These are phyloP conservation scores for Pristionchus maxplancki DNA, from an alignment of 2,888 invertebrate species.

Conservation along the genomic window DNA sequence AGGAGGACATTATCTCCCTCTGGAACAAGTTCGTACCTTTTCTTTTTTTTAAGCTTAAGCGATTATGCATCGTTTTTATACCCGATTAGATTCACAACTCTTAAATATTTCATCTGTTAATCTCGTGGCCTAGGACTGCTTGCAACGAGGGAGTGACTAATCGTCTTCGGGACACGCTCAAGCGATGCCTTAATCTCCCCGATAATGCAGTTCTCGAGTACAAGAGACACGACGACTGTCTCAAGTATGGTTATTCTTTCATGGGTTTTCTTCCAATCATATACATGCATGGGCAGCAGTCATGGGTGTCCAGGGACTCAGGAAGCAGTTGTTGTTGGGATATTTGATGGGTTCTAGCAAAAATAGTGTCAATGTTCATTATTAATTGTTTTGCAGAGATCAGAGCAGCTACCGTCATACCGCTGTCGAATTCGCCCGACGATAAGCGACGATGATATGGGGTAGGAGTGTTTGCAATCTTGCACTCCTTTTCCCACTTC, in stretches of 20 bases:
- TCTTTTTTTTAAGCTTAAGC: not conserved
- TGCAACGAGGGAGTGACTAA: conserved; percentile 90
- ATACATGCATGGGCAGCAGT: no score
- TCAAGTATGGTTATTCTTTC: conserved; percentile 82
- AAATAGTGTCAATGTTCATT: no score
- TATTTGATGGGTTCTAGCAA: no score
- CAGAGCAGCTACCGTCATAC: conserved; percentile 80
- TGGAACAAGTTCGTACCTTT: conserved; percentile 61
- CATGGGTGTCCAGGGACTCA: no score
- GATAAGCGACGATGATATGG: conserved; percentile 2
- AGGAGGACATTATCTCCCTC: conserved; percentile 80
- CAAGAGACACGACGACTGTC: conserved; percentile 83
- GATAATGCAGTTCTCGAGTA: conserved; percentile 94
- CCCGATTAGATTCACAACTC: no score
- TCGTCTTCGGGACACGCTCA: conserved; percentile 93
- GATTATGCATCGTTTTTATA: no score
- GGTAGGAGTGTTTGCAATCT: not conserved
- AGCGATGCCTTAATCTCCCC: conserved; percentile 94
- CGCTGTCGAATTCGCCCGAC: conserved; percentile 58
- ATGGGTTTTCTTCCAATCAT: no score
- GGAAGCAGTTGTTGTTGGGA: no score
- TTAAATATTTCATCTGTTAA: no score
- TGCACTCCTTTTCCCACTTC: not conserved
- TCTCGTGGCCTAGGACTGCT: conserved; percentile 90
- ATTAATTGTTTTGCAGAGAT: conserved; percentile 75